Evolutionary conservation across 2,888 invertebrate genomes (phyloP).

Genomic region (Dastarcus helophoroides): DNA sequence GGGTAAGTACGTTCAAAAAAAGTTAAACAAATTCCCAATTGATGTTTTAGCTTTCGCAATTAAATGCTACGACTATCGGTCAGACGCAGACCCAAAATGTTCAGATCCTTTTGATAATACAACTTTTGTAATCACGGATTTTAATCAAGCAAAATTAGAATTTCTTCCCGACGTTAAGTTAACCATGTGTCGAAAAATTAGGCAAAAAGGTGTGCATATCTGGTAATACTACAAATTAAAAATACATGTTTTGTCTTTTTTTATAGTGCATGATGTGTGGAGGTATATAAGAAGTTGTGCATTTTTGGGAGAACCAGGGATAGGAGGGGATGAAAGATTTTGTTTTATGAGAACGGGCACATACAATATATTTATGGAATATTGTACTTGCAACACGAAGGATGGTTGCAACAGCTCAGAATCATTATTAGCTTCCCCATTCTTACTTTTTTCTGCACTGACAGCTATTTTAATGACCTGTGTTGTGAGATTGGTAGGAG

Average conservation of each 20-base stretch:
- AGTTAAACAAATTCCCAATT: too few relatives aligned
- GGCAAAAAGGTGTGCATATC: slow-evolving; percentile 88
- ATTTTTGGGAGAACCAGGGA: slow-evolving; percentile 81
- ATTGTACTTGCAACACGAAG: slow-evolving; percentile 85
- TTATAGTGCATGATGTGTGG: slow-evolving; percentile 76
- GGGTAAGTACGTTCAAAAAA: too few relatives aligned
- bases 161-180: slow-evolving; percentile 60
- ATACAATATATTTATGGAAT: slow-evolving; percentile 88
- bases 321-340: slow-evolving; percentile 80
- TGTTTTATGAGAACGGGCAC: slow-evolving; percentile 85
- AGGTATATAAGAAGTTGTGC: slow-evolving; percentile 81
- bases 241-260: too few relatives aligned
- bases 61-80: slow-evolving; percentile 87
- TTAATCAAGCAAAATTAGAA: slow-evolving; percentile 34
- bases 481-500: too few relatives aligned
- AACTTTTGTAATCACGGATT: slow-evolving; percentile 72
- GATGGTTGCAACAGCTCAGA: slow-evolving; percentile 74
- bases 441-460: too few relatives aligned
- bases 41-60: slow-evolving; percentile 50
- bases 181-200: slow-evolving; percentile 82
- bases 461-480: too few relatives aligned
- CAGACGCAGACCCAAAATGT: slow-evolving; percentile 80
- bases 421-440: slow-evolving; percentile 1
- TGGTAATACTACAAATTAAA: too few relatives aligned
- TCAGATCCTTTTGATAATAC: slow-evolving; percentile 86